A percentile compares a stretch with the other conserved stretches of the same genome.
phyloP scores from a whole-genome alignment of 2,113 vertebrate species.

The Eudyptes chrysolophus region DNA sequence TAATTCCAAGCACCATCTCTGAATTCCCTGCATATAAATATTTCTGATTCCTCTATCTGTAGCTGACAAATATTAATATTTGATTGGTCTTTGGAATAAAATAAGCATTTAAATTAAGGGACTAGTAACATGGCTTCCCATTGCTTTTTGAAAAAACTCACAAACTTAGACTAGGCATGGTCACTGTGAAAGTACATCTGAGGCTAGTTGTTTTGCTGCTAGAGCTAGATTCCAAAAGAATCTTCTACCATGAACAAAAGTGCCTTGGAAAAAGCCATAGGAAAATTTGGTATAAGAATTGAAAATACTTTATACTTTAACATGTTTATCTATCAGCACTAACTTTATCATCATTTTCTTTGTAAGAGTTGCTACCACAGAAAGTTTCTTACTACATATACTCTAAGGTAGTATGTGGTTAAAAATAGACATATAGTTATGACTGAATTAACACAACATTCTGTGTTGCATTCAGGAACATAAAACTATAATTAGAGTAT shows the following conservation, averaged over 20 bases:
- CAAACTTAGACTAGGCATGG: neutral
- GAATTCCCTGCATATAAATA: slow-evolving; percentile 10
- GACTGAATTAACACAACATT: neutral
- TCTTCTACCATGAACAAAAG: neutral
- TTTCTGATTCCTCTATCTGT: neutral
- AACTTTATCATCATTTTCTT: neutral
- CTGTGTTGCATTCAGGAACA: neutral
- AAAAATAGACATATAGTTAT: neutral
- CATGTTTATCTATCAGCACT: neutral
- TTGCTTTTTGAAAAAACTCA: neutral
- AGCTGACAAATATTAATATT: neutral
- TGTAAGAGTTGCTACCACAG: neutral
- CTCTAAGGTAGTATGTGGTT: neutral
- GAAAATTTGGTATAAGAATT: neutral
- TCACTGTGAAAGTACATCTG: neutral
- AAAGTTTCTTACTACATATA: neutral
- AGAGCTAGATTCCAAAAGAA: neutral
- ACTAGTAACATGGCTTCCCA: neutral
- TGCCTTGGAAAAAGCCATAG: neutral
- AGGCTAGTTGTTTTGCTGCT: neutral
- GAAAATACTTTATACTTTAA: neutral
- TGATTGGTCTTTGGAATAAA: neutral
- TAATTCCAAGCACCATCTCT: neutral
- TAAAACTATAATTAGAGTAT: neutral
- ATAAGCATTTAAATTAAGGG: neutral